Conservation (phyloP, 2,888 invertebrate species). For the Cosmorhoe ocellata region DNA sequence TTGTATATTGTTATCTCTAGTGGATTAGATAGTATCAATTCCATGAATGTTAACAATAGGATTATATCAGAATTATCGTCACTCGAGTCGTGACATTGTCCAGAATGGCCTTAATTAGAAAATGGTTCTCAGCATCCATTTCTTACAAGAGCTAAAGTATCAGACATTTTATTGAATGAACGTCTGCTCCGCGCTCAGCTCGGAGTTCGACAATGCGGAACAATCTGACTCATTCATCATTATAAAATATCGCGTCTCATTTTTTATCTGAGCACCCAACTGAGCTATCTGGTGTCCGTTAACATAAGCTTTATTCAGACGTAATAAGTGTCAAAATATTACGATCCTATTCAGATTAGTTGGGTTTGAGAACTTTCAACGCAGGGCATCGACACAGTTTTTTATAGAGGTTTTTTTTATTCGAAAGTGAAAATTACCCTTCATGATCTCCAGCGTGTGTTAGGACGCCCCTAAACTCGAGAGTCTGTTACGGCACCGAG, state of each 20-base stretch:
- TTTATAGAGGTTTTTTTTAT: slow-evolving; percentile 48
- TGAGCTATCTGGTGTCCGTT: slow-evolving; percentile 22
- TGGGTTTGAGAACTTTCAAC: slow-evolving; percentile 52
- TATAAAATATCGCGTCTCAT: slow-evolving; percentile 47
- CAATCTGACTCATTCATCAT: slow-evolving; percentile 55
- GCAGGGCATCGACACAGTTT: slow-evolving; percentile 58
- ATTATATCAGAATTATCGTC: too few species aligned
- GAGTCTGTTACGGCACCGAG: slow-evolving; percentile 34
- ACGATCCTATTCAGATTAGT: slow-evolving; percentile 26
- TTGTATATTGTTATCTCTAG: too few species aligned
- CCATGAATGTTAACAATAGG: too few species aligned
- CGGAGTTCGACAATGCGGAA: slow-evolving; percentile 36
- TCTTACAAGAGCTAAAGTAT: too few species aligned
- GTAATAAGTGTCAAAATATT: slow-evolving; percentile 47
- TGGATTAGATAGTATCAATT: too few species aligned
- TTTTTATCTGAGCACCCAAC: slow-evolving; percentile 39
- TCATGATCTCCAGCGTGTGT: slow-evolving; percentile 12
- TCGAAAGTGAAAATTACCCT: slow-evolving; percentile 59
- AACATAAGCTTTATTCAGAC: slow-evolving; percentile 20
- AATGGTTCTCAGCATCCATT: too few species aligned
- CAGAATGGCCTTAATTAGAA: too few species aligned
- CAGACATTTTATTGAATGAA: not conserved
- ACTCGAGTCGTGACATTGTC: too few species aligned
- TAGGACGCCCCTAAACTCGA: slow-evolving; percentile 15
- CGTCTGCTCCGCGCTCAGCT: slow-evolving; percentile 33